Conservation (phyloP, 2,888 invertebrate genomes). For the Pseudococcus longispinus region DNA sequence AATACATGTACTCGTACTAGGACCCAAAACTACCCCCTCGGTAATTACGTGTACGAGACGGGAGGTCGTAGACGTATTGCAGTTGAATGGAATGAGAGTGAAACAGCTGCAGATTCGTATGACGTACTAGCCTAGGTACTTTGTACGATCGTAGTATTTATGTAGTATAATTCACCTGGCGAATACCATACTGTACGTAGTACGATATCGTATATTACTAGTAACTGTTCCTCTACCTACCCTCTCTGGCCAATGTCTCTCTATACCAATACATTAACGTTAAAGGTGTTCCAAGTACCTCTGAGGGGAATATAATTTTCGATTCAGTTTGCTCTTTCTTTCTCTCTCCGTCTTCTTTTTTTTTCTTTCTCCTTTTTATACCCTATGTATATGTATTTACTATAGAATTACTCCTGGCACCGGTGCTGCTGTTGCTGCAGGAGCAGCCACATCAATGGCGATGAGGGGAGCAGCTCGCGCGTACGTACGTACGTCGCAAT, state of each 20-base stretch:
- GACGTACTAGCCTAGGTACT: not conserved
- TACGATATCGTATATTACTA: not conserved
- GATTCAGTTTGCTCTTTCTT: not conserved
- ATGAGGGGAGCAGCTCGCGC: not conserved
- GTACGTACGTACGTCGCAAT: slow-evolving; percentile 6
- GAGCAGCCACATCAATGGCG: not conserved
- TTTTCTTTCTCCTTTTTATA: not conserved
- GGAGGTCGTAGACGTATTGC: not conserved
- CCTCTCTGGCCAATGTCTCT: not conserved
- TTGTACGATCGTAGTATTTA: not conserved
- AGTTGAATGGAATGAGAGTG: not conserved
- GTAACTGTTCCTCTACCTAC: not conserved
- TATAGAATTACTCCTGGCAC: not conserved
- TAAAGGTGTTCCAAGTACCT: not conserved
- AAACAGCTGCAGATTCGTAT: slow-evolving; percentile 8
- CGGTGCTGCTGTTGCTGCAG: not conserved
- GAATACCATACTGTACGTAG: not conserved
- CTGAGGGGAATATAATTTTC: slow-evolving; percentile 10
- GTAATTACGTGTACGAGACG: not conserved
- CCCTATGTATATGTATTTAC: not conserved
- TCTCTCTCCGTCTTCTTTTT: not conserved
- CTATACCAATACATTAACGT: not conserved
- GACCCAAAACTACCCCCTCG: not conserved
- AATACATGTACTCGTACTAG: not conserved
- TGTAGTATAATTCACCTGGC: slow-evolving; percentile 12